Evolutionary conservation across 2,797 vertebrate species (phyloP), one percentile per base, ranked within the genome.

Genomic region (Enteromius viviparus): DNA sequence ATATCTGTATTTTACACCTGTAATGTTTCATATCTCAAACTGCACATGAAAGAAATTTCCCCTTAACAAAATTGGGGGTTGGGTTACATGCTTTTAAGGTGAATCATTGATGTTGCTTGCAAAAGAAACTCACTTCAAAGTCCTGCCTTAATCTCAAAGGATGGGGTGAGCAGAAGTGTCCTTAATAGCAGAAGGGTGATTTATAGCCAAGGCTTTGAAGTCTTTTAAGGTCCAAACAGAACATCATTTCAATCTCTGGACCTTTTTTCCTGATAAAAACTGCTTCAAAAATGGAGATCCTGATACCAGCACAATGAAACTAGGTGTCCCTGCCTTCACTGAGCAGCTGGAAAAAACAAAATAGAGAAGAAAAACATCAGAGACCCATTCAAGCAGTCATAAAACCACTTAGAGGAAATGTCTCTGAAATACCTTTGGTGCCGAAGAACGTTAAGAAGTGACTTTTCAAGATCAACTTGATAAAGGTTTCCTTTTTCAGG

Each of bases 261-360:
- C 90, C 79, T 93, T 97, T 92, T 92, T 97, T 69, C 91, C 93
- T 21, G 85, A 92, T 88, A 98, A 93, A 89, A 95, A 98, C 83
- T 94, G 94, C 91, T 91, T 92, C 10, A 83, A 92, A 90, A 97
- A 99, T 0, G 91, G 32, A 0, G 96, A 97, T 17, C 7, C 87
- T 23, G 94, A 94, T 1, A 94, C 96, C 88, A 97, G 89, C 17
- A 97, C 84, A 65, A 98, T 90, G 89, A 99, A 96, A 1, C 94
- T 92, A 1, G 97, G 97, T 0, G 94, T 96, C 60, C 97, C 95
- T 0, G 92, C 94, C 90, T 97, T 98, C 19, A 99, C 93, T 45
- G 92, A 94, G 89, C 90, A 98, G 92, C 97, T 99, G 94, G n/a
- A 69, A 65, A 69, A 26, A 76, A 76, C n/a, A 69, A 65, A 55